A percentile compares a stretch with the other conserved stretches of the same genome.
Evolutionary conservation across 2,888 invertebrate species (phyloP).

Genomic region (Phortica magna): DNA sequence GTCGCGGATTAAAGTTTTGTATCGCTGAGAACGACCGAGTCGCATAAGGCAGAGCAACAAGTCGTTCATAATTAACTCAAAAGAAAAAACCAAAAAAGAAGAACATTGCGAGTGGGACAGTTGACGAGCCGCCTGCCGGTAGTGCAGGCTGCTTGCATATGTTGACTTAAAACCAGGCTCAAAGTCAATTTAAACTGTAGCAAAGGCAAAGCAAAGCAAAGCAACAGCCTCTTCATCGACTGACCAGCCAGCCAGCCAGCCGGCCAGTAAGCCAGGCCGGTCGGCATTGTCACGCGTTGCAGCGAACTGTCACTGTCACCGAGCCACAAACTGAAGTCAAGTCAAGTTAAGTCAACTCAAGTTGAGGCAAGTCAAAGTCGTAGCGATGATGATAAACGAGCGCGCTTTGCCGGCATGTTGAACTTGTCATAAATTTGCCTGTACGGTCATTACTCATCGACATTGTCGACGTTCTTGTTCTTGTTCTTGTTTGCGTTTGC

Average conservation of each 20-base stretch:
- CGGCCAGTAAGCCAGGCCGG: not conserved
- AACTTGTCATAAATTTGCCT: slow-evolving; percentile 77
- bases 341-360: too few relatives aligned
- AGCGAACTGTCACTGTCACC: slow-evolving; percentile 46
- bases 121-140: slow-evolving; percentile 50
- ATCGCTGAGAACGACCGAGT: slow-evolving; percentile 33
- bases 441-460: slow-evolving; percentile 73
- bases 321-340: slow-evolving; percentile 22
- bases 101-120: slow-evolving; percentile 36
- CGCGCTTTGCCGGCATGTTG: slow-evolving; percentile 71
- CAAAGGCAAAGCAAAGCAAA: slow-evolving; percentile 12
- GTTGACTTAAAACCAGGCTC: slow-evolving; percentile 20
- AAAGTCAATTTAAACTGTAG: slow-evolving; percentile 1
- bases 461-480: slow-evolving; percentile 18
- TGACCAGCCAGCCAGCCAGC: too few relatives aligned
- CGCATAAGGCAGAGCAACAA: slow-evolving; percentile 41
- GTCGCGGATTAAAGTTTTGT: slow-evolving; percentile 39
- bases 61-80: slow-evolving; percentile 74
- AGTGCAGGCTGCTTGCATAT: not conserved
- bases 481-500: too few relatives aligned
- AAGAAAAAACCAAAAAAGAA: slow-evolving; percentile 35
- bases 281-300: slow-evolving; percentile 62
- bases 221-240: slow-evolving; percentile 13
- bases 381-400: slow-evolving; percentile 66
- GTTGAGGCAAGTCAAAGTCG: slow-evolving; percentile 3